These are phyloP conservation scores for Sinocyclocheilus rhinocerous DNA, from an alignment of 2,113 vertebrate genomes.

Conservation along the genomic window DNA sequence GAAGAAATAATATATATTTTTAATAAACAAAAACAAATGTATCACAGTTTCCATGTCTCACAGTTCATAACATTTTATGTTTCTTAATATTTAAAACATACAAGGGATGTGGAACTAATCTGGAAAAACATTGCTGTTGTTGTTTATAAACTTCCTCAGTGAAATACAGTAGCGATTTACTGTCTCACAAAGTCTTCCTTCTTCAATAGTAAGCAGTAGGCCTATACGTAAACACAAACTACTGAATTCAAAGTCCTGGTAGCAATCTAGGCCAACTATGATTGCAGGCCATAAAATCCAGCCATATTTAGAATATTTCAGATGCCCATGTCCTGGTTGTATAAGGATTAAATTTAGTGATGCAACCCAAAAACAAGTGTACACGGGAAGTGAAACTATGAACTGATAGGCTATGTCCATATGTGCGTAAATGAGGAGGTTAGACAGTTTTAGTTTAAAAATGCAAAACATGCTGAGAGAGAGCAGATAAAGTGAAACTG, in stretches of 20 bases:
- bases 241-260: conserved; percentile 11
- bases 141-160: background rate
- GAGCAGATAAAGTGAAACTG: background rate
- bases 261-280: background rate
- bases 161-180: background rate
- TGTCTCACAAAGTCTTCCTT: background rate
- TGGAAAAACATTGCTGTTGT: background rate
- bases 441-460: background rate
- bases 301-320: background rate
- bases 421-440: background rate
- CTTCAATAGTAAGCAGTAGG: background rate
- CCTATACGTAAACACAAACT: background rate
- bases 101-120: background rate
- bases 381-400: background rate
- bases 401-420: background rate
- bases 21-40: too few relatives aligned
- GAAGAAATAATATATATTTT: background rate
- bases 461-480: background rate
- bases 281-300: conserved; percentile 30
- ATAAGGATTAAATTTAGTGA: background rate
- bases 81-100: background rate
- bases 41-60: background rate
- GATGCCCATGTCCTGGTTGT: background rate
- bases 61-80: background rate
- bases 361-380: background rate